Evolutionary conservation across 2,888 invertebrate species (phyloP), one percentile per base, ranked within the genome.

Genomic region (Apoderus coryli): DNA sequence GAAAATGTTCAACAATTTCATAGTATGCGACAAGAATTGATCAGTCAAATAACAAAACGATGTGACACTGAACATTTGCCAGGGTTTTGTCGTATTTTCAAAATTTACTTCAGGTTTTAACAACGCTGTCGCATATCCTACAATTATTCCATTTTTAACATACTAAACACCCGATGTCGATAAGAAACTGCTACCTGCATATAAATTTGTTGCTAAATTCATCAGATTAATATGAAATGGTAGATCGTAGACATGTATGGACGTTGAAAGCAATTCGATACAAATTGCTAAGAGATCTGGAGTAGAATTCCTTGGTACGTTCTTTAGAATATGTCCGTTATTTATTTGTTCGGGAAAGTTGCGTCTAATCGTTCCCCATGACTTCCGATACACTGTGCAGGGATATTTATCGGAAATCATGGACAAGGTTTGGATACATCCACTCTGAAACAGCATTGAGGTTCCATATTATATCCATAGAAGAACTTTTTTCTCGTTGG

Each of bases 351-450:
- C n/a, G n/a, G n/a, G n/a, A n/a, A n/a, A n/a, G n/a, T n/a, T n/a
- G n/a, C n/a, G n/a, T n/a, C n/a, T n/a, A n/a, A n/a, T n/a, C 47
- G 70, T 73, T 37, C 66, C 64, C 72, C 82, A 88, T 0, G 78
- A 69, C 11, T 63, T 64, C 5, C 64, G 58, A 49, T 79, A 76
- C 11, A 67, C 56, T 42, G 75, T 75, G 2, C 80, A 76, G 0
- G 72, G 64, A 57, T 75, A 86, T 12, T 59, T 59, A 27, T 63
- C 65, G 27, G 77, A 73, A 16, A 88, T 55, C 3, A 64, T 51
- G 43, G 69, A 68, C 2, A 89, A 58, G 0, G 81, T 69, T 53
- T 80, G 71, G 44, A 71, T 65, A 46, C 71, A 73, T 1, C 79
- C 78, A 45, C 62, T 63, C 64, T 72, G 36, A 54, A 59, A 47